These are phyloP conservation scores for Cyanistes caeruleus DNA, from an alignment of 2,113 vertebrate species.

Conservation along the genomic window DNA sequence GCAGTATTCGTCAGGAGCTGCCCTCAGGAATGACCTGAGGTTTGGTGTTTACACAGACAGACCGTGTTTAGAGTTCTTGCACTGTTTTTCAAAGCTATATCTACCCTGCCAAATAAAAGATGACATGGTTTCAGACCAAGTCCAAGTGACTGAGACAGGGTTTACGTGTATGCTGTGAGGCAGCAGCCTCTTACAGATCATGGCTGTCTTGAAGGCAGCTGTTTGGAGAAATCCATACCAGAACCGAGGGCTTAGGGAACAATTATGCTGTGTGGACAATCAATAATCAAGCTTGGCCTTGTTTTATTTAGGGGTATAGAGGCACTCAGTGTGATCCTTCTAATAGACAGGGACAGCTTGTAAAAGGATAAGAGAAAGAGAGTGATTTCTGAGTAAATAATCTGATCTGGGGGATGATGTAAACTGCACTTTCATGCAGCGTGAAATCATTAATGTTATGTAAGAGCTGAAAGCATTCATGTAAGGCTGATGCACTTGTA, in stretches of 20 bases:
- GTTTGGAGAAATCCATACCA: background rate
- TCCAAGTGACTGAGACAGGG: background rate
- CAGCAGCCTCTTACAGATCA: background rate
- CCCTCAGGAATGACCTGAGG: background rate
- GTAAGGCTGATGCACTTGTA: background rate
- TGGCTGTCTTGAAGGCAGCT: background rate
- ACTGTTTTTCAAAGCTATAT: background rate
- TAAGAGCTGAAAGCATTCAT: background rate
- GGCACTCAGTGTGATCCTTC: slow-evolving; percentile 22
- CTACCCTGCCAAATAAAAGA: background rate
- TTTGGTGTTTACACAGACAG: background rate
- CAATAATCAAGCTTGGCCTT: slow-evolving; percentile 23
- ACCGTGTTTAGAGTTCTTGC: background rate
- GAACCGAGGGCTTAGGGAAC: background rate
- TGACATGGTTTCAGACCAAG: background rate
- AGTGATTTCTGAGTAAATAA: slow-evolving; percentile 60
- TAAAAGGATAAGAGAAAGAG: slow-evolving; percentile 53
- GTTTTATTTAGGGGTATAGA: slow-evolving; percentile 30
- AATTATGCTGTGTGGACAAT: slow-evolving; percentile 10
- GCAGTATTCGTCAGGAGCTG: background rate
- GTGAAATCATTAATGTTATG: slow-evolving; percentile 25
- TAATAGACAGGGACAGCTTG: slow-evolving; percentile 47
- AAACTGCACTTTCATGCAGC: background rate
- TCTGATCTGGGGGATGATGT: slow-evolving; percentile 33
- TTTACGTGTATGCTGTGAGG: fast-evolving